These are phyloP conservation scores for Paratrypauchen microcephalus DNA, from an alignment of 2,797 vertebrate genomes.

Conservation along the genomic window DNA sequence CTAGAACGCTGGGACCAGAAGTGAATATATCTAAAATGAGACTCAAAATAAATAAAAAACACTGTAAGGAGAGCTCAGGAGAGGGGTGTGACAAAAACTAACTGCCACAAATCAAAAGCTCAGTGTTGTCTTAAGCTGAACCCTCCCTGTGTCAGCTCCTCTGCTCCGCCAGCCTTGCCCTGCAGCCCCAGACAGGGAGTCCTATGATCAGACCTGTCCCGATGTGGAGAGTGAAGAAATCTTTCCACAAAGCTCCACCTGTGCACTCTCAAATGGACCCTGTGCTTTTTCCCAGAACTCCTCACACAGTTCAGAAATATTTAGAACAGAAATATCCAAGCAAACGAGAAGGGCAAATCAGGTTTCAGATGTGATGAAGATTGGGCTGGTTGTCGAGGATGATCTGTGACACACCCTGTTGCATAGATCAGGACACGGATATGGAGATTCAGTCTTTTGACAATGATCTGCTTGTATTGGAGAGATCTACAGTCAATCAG, in stretches of 20 bases:
- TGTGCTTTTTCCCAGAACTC: conserved; percentile 4
- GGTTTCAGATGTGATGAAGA: neutral
- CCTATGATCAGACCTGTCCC: neutral
- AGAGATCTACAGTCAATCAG: neutral
- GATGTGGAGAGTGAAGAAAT: conserved; percentile 1
- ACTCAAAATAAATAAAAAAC: no score
- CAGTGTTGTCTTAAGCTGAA: neutral
- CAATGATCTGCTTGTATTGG: neutral
- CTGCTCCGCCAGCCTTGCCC: neutral
- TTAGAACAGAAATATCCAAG: neutral
- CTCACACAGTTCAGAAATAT: neutral
- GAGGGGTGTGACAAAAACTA: neutral
- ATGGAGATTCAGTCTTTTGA: neutral
- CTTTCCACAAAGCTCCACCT: conserved; percentile 1
- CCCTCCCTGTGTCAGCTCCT: neutral
- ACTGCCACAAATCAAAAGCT: neutral
- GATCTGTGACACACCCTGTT: no score
- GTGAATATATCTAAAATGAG: no score
- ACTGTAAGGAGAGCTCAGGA: no score
- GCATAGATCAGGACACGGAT: no score
- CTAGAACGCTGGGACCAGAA: no score
- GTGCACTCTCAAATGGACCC: neutral
- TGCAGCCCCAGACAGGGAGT: neutral
- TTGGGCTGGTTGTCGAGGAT: neutral
- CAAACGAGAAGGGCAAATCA: neutral